These are phyloP conservation scores for Mesorhabditis sp. DNA, from an alignment of 2,888 invertebrate genomes.

Conservation along the genomic window DNA sequence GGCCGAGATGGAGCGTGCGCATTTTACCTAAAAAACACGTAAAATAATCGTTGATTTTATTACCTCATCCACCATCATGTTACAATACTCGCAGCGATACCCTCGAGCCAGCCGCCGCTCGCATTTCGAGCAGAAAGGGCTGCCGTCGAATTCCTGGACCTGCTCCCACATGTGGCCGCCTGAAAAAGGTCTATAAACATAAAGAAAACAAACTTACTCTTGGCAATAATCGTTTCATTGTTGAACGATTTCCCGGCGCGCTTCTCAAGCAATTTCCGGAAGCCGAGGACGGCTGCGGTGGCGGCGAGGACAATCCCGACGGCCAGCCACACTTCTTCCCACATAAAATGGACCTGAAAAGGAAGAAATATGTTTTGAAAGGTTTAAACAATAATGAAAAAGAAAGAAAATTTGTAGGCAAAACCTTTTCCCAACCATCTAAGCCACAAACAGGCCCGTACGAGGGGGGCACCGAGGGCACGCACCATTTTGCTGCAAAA, in stretches of 20 bases:
- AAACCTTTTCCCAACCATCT: too few species aligned
- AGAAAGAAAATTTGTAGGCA: too few species aligned
- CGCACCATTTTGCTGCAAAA: not conserved
- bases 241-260: constrained; percentile 31
- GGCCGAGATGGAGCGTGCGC: constrained; percentile 2
- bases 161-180: constrained; percentile 39
- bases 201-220: constrained; percentile 23
- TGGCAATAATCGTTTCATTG: constrained; percentile 21
- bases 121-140: constrained; percentile 31
- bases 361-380: not conserved
- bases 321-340: not conserved
- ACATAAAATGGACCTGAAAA: not conserved
- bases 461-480: too few species aligned
- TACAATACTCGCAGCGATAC: constrained; percentile 38
- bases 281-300: constrained; percentile 18
- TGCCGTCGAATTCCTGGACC: constrained; percentile 23
- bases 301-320: constrained; percentile 11
- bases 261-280: constrained; percentile 27
- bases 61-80: constrained; percentile 30
- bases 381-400: not conserved
- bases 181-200: constrained; percentile 14
- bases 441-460: too few species aligned
- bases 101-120: constrained; percentile 27
- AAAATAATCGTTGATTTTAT: not conserved
- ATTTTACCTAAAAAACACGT: constrained; percentile 10